Evolutionary conservation across 2,888 invertebrate species (phyloP), one percentile per base, ranked within the genome.

Genomic region (Phorcus lineatus): DNA sequence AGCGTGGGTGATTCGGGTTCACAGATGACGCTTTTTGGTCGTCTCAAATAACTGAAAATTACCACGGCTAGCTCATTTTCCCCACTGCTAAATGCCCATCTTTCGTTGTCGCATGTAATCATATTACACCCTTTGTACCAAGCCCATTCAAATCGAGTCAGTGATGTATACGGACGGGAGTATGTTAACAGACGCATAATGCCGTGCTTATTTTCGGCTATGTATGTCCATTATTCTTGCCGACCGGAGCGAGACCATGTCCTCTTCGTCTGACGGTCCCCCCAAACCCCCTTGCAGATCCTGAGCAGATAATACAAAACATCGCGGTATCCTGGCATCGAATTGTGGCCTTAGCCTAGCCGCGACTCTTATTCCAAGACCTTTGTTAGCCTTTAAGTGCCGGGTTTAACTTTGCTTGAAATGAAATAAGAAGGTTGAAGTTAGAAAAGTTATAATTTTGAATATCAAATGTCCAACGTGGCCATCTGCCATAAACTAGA

Each of bases 351-450:
- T 36, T 36, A 36, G 40, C 40, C 19, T 31, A 70, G 24, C 70
- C 28, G n/a, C 70, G 28, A 19, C 70, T 19, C 13, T 31, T 36
- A 62, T 31, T 36, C 40, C n/a, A 31, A 40, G 40, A 28, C 62
- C 70, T 70, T 28, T 31, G n/a, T 19, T 70, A 70, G 70, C 70
- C 70, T 70, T 70, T 70, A 70, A 70, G 36, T 70, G 70, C 70
- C n/a, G 40, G 70, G 28, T 70, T 40, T 40, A 70, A 36, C 40
- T 31, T 70, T 70, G 19, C 40, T 31, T n/a, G 40, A 70, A 70
- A 70, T 19, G 28, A 70, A 70, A 70, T 70, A 40, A 70, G 70
- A 36, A 40, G 70, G 70, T 70, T 70, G 31, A 40, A 70, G 28
- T 70, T 70, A 70, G 70, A 40, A 40, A 70, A 70, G 70, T 70